These are phyloP conservation scores for Cryptocephalus moraei DNA, from an alignment of 2,888 invertebrate species.

Conservation along the genomic window DNA sequence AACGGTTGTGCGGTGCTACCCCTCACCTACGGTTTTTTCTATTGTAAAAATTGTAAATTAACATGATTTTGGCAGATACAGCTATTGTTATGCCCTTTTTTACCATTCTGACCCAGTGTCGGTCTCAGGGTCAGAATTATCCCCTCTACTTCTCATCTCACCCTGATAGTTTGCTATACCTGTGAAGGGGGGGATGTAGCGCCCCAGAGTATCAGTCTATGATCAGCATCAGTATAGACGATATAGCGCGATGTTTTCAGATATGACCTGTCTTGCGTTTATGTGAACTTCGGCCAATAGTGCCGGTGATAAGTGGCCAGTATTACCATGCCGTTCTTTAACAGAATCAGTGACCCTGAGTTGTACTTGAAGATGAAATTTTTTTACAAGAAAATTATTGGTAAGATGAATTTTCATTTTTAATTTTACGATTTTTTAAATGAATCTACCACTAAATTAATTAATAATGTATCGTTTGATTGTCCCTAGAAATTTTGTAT, in stretches of 20 bases:
- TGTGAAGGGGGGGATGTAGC: not conserved
- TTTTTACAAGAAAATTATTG: slow-evolving; percentile 24
- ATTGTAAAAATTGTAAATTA: slow-evolving; percentile 22
- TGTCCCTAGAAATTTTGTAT: too few relatives aligned
- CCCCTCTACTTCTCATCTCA: slow-evolving; percentile 11
- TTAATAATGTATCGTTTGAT: too few relatives aligned
- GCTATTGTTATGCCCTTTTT: not conserved
- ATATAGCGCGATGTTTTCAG: not conserved
- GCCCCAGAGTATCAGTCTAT: slow-evolving; percentile 15
- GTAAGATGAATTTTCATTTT: slow-evolving; percentile 11
- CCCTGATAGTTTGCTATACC: slow-evolving; percentile 10
- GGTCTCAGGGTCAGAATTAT: slow-evolving; percentile 12
- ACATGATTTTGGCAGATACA: slow-evolving; percentile 24
- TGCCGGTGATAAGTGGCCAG: too few relatives aligned
- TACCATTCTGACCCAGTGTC: not conserved
- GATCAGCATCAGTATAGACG: slow-evolving; percentile 17
- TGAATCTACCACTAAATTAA: not conserved
- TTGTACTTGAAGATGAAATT: slow-evolving; percentile 26
- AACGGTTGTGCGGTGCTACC: too few relatives aligned
- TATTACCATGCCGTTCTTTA: too few relatives aligned
- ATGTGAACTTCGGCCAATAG: too few relatives aligned
- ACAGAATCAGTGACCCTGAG: slow-evolving; percentile 20
- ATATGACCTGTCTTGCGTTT: too few relatives aligned
- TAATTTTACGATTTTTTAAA: not conserved
- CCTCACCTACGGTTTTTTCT: too few relatives aligned